Conservation (phyloP, 1,140 invertebrate genomes). For the Camponotus vicinus region DNA sequence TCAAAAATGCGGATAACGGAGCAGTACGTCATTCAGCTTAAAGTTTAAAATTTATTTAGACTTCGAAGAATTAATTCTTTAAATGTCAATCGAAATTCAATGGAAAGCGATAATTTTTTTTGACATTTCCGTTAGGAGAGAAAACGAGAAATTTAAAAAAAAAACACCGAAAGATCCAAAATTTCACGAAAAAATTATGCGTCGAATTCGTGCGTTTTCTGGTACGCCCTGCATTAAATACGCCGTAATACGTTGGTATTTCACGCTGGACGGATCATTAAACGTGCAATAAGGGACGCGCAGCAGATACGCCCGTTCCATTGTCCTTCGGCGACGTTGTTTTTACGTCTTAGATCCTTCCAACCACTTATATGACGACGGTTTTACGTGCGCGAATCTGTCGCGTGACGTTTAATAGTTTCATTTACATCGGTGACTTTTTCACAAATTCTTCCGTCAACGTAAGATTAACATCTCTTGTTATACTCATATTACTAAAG, state of each 20-base stretch:
- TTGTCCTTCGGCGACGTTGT: not conserved
- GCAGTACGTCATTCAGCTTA: not conserved
- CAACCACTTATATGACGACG: not conserved
- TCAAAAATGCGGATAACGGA: not conserved
- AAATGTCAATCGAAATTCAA: not conserved
- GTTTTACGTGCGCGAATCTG: not conserved
- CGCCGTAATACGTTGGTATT: constrained; percentile 30
- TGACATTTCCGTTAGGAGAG: not conserved
- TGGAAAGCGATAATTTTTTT: too few species aligned
- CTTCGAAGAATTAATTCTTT: not conserved
- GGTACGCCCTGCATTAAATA: constrained; percentile 5
- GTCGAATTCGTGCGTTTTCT: not conserved
- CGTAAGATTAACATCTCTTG: not conserved
- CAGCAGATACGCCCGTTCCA: constrained; percentile 11
- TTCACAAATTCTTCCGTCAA: constrained; percentile 8
- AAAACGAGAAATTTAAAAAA: too few species aligned
- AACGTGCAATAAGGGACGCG: constrained; percentile 46
- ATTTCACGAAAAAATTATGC: not conserved
- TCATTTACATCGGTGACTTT: not conserved
- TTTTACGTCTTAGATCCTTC: constrained; percentile 39
- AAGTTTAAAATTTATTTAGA: not conserved
- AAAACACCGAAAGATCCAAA: not conserved
- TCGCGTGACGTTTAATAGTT: not conserved
- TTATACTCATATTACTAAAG: not conserved
- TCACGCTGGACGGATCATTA: constrained; percentile 56